Percentiles rank a stretch among this genome's conserved stretches.
These are phyloP conservation scores for Musca domestica DNA, from an alignment of 1,140 invertebrate genomes.

Conservation along the genomic window DNA sequence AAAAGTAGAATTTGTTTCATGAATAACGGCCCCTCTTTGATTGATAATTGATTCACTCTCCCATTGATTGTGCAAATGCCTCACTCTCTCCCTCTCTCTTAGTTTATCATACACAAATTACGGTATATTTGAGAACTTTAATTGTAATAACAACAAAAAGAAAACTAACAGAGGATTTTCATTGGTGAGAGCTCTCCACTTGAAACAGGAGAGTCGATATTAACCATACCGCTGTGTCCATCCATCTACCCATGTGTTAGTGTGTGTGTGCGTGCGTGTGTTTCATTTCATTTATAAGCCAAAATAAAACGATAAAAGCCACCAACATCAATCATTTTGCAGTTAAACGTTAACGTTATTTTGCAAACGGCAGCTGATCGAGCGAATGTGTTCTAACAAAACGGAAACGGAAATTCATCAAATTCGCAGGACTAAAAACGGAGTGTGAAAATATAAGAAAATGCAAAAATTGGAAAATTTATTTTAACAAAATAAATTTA, in stretches of 20 bases:
- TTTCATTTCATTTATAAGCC: background rate
- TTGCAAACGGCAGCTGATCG: background rate
- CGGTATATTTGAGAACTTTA: too few relatives aligned
- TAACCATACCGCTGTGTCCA: background rate
- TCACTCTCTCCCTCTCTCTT: too few relatives aligned
- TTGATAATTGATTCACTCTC: too few relatives aligned
- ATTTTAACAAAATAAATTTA: background rate
- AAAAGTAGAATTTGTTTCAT: too few relatives aligned
- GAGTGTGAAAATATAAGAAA: background rate
- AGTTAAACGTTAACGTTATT: constrained; percentile 15
- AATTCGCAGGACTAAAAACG: background rate
- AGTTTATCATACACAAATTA: too few relatives aligned
- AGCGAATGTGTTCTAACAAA: background rate
- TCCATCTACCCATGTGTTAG: background rate
- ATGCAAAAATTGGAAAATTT: constrained; percentile 1
- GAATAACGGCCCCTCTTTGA: too few relatives aligned
- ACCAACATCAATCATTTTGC: constrained; percentile 16
- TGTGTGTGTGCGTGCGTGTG: background rate
- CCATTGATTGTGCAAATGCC: too few relatives aligned
- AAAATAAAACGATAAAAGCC: constrained; percentile 14
- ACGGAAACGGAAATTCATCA: constrained; percentile 2
- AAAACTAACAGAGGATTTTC: background rate
- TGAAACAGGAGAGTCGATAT: background rate
- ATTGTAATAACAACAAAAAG: too few relatives aligned
- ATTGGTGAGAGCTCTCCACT: background rate